Evolutionary conservation across 2,888 invertebrate species (phyloP).

Genomic region (Trachelus tabidus): DNA sequence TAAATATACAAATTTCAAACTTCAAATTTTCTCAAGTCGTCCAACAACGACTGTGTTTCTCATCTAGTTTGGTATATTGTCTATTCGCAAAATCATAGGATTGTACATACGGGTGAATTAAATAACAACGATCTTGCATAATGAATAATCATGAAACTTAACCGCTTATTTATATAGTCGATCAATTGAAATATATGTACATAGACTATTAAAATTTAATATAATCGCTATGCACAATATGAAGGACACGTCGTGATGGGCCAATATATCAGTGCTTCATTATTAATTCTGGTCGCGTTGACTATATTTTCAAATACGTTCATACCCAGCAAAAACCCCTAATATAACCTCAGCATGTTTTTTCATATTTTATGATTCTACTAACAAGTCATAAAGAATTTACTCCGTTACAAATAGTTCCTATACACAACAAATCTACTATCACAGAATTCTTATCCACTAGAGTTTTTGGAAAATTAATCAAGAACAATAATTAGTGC

Average conservation of each 20-base stretch:
- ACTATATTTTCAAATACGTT: not conserved
- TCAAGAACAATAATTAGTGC: not conserved
- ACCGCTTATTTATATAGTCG: not conserved
- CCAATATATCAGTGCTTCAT: not conserved
- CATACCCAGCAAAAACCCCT: not conserved
- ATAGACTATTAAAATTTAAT: not conserved
- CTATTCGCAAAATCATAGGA: not conserved
- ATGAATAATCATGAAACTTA: not conserved
- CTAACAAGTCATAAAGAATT: not conserved
- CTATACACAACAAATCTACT: not conserved
- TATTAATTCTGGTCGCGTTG: not conserved
- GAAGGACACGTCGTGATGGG: not conserved
- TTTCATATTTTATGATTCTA: not conserved
- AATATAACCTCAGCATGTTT: not conserved
- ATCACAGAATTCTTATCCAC: not conserved
- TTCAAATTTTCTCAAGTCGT: not conserved
- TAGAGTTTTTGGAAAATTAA: not conserved
- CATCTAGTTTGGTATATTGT: not conserved
- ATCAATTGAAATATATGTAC: not conserved
- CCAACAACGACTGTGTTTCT: not conserved
- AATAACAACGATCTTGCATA: not conserved
- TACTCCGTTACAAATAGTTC: not conserved
- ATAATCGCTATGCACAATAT: not conserved
- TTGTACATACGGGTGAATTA: not conserved
- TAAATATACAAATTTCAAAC: not conserved